Evolutionary conservation across 2,888 invertebrate genomes (phyloP).

Genomic region (Apantesis nais): DNA sequence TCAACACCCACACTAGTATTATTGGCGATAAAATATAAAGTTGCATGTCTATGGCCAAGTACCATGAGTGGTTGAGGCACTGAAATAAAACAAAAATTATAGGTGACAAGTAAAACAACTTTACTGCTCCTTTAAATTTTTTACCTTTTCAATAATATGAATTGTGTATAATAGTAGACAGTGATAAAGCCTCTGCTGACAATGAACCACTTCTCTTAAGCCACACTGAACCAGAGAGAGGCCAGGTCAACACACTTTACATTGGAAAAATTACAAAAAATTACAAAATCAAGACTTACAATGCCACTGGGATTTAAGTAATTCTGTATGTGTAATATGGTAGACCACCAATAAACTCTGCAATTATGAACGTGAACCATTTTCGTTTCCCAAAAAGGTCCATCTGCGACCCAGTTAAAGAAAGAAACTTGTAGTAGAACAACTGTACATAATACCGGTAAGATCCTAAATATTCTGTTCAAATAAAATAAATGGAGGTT

Average conservation of each 20-base stretch:
- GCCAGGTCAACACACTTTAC: no score
- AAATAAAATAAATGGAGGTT: constrained; percentile 70
- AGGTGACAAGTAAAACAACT: no score
- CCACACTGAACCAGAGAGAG: no score
- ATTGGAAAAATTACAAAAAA: no score
- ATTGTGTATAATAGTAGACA: background rate
- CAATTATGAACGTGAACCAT: constrained; percentile 52
- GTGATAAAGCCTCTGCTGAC: no score
- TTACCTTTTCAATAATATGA: no score
- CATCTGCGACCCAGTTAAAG: constrained; percentile 62
- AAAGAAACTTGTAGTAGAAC: constrained; percentile 65
- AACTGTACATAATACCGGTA: constrained; percentile 62
- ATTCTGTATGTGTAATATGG: constrained; percentile 68
- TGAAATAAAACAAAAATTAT: constrained; percentile 38
- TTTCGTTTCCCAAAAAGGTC: constrained; percentile 59
- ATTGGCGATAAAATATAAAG: constrained; percentile 69
- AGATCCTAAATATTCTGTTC: constrained; percentile 69
- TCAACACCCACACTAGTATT: constrained; percentile 64
- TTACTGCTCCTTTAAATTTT: no score
- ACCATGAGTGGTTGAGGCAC: constrained; percentile 72
- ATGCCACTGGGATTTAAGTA: constrained; percentile 52
- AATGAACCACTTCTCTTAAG: no score
- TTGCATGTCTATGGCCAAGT: constrained; percentile 72
- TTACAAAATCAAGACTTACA: no score
- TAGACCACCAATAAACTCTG: constrained; percentile 68